Percentiles rank a stretch among this genome's conserved stretches.
phyloP scores from a whole-genome alignment of 2,797 vertebrate genomes.

The Sarcoramphus papa region DNA sequence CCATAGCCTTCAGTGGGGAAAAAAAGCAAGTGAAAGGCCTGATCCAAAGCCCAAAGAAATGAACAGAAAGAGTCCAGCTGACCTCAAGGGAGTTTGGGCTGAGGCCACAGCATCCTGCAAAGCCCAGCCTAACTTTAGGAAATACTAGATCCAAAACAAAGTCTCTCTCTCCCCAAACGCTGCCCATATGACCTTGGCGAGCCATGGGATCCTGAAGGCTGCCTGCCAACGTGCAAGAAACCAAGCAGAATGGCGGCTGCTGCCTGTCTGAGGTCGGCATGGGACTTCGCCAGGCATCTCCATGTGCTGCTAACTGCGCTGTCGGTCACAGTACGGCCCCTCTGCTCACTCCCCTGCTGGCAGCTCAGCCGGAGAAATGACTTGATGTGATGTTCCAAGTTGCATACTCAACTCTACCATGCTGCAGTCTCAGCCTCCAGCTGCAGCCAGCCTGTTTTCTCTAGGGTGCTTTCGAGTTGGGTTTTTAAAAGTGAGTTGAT shows the following conservation, averaged over 20 bases:
- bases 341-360: not conserved
- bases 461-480: not conserved
- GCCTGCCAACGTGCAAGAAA: not conserved
- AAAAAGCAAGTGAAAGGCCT: not conserved
- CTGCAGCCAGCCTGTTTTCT: not conserved
- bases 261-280: not conserved
- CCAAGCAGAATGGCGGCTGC: not conserved
- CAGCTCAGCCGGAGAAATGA: not conserved
- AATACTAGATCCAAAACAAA: conserved; percentile 52
- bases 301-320: not conserved
- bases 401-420: rapidly evolving
- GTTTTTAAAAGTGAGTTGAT: not conserved
- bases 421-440: not conserved
- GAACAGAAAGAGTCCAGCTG: not conserved
- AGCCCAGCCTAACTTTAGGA: not conserved
- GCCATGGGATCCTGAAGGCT: not conserved
- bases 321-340: not conserved
- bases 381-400: not conserved
- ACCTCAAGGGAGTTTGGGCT: not conserved
- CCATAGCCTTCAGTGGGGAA: not conserved
- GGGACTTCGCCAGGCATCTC: not conserved
- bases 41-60: not conserved
- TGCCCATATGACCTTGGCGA: not conserved
- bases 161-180: not conserved
- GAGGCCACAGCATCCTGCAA: not conserved